Percentiles rank a stretch among this genome's conserved stretches.
Evolutionary conservation across 2,113 vertebrate genomes (phyloP).

Genomic region (Bagarius yarrelli): DNA sequence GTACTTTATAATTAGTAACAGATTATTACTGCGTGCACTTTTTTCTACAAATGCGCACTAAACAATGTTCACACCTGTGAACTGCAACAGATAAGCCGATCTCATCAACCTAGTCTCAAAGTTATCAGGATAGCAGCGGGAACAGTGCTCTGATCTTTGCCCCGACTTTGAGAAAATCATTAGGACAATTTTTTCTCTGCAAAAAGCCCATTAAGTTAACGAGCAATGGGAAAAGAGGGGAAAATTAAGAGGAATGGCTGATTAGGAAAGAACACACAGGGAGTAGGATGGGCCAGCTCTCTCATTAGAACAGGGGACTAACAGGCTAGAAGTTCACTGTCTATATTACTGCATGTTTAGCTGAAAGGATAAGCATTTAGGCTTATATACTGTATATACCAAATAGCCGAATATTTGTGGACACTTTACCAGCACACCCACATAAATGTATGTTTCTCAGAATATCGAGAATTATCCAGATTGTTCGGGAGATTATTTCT

Average conservation of each 20-base stretch:
- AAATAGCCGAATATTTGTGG: too few relatives aligned
- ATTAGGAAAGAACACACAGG: constrained; percentile 48
- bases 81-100: not conserved
- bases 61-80: not conserved
- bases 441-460: too few relatives aligned
- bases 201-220: constrained; percentile 51
- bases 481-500: too few relatives aligned
- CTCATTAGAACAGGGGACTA: constrained; percentile 48
- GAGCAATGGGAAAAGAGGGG: constrained; percentile 41
- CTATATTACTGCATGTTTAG: constrained; percentile 14
- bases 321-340: constrained; percentile 37
- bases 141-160: constrained; percentile 38
- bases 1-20: not conserved
- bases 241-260: constrained; percentile 48
- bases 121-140: constrained; percentile 12
- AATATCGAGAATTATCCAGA: too few relatives aligned
- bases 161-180: constrained; percentile 51
- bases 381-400: not conserved
- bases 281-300: constrained; percentile 39
- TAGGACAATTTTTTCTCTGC: constrained; percentile 46
- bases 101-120: not conserved
- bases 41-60: not conserved
- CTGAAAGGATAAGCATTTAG: constrained; percentile 14
- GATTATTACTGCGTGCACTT: not conserved
- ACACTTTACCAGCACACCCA: too few relatives aligned